Percentiles rank a stretch among this genome's conserved stretches.
These are phyloP conservation scores for Nyctalus aviator DNA, from an alignment of 2,797 vertebrate species.

Conservation along the genomic window DNA sequence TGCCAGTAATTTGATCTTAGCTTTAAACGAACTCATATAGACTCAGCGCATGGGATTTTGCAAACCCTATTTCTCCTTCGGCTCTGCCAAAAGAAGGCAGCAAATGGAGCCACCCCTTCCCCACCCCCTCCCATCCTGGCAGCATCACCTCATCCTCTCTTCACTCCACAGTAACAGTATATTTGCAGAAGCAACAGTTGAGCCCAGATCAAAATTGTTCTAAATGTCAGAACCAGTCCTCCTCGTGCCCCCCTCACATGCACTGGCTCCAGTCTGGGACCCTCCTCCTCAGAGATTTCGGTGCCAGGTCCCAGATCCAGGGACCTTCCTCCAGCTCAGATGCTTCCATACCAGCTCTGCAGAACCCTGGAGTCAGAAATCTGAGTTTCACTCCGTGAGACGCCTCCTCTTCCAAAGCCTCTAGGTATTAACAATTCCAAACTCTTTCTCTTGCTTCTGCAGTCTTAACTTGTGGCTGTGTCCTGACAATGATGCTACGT, in stretches of 20 bases:
- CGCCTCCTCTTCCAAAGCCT: neutral
- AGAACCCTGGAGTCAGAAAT: neutral
- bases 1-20: neutral
- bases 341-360: rapidly evolving
- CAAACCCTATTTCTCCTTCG: neutral
- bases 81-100: neutral
- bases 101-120: neutral
- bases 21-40: neutral
- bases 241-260: rapidly evolving
- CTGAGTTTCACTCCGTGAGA: neutral
- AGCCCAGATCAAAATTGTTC: neutral
- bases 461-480: neutral
- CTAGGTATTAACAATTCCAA: neutral
- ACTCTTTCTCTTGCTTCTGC: neutral
- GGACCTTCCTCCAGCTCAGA: neutral
- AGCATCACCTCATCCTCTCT: neutral
- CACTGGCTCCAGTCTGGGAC: neutral
- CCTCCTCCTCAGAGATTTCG: neutral
- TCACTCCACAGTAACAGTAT: neutral
- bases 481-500: neutral
- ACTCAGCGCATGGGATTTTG: neutral
- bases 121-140: neutral
- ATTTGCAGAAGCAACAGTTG: neutral
- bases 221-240: neutral
- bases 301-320: neutral